phyloP scores from a whole-genome alignment of 2,113 vertebrate species.

The Peromyscus californicus region DNA sequence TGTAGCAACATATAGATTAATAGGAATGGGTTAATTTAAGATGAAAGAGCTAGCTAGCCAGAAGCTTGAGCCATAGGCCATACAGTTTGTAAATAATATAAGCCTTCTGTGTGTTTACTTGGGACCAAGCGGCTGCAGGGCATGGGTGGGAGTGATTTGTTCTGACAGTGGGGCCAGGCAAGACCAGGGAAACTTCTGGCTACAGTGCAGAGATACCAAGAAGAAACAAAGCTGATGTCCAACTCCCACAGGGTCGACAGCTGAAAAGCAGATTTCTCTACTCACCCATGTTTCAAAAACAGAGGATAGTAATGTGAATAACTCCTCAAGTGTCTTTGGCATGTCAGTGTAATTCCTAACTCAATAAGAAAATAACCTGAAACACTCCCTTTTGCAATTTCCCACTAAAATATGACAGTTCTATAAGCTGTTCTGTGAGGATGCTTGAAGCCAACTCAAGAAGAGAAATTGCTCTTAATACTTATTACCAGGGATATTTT shows the following conservation, averaged over 20 bases:
- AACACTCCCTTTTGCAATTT: constrained; percentile 56
- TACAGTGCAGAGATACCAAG: not conserved
- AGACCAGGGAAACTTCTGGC: too few species aligned
- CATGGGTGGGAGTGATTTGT: too few species aligned
- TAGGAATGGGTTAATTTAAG: too few species aligned
- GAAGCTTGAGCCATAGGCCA: too few species aligned
- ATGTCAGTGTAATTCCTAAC: constrained; percentile 43
- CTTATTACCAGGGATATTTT: constrained; percentile 31
- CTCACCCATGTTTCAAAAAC: not conserved
- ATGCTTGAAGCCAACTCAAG: constrained; percentile 37
- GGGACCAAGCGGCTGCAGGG: too few species aligned
- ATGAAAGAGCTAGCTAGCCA: too few species aligned
- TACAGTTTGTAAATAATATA: too few species aligned
- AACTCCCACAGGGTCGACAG: not conserved
- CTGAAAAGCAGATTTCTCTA: not conserved
- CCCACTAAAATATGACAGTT: constrained; percentile 28
- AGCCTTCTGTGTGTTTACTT: too few species aligned
- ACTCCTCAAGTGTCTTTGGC: constrained; percentile 36
- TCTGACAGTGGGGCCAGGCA: too few species aligned
- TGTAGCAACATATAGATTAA: too few species aligned
- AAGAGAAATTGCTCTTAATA: constrained; percentile 37
- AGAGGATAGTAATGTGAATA: not conserved
- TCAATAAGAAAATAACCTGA: constrained; percentile 44
- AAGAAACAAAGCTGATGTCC: not conserved
- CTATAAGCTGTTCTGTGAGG: constrained; percentile 39